Conservation (phyloP, 2,888 invertebrate genomes). For the Melieria crassipennis region DNA sequence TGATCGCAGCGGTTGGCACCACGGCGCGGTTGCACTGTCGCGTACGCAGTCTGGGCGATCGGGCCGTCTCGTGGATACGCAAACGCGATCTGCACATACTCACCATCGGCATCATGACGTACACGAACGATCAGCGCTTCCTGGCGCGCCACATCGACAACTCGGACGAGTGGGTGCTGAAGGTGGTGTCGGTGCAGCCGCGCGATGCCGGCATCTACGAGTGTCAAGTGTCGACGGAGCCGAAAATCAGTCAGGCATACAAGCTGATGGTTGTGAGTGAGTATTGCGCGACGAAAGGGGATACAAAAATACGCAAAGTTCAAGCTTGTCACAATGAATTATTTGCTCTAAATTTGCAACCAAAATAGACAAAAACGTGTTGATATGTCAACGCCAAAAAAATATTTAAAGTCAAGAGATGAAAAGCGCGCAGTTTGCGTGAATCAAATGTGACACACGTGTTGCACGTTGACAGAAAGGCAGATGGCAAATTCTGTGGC, state of each 20-base stretch:
- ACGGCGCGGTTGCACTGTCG: conserved; percentile 85
- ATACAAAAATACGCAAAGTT: neutral
- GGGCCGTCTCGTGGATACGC: conserved; percentile 84
- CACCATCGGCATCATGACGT: conserved; percentile 77
- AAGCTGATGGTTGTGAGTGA: conserved; percentile 71
- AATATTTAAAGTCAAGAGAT: too few relatives aligned
- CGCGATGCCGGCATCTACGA: conserved; percentile 78
- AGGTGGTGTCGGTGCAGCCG: conserved; percentile 75
- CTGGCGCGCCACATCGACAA: conserved; percentile 77
- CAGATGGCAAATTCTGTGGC: too few relatives aligned
- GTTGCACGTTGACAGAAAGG: too few relatives aligned
- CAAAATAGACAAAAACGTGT: too few relatives aligned
- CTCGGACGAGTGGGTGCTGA: conserved; percentile 78
- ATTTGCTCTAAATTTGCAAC: too few relatives aligned
- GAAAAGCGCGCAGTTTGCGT: too few relatives aligned
- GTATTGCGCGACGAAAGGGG: conserved; percentile 54
- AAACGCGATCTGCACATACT: conserved; percentile 83
- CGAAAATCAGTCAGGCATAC: conserved; percentile 79
- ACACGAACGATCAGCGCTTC: conserved; percentile 79
- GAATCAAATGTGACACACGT: too few relatives aligned
- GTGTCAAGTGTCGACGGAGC: conserved; percentile 82
- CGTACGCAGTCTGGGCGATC: conserved; percentile 84
- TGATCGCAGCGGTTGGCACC: conserved; percentile 86
- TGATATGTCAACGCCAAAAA: too few relatives aligned
- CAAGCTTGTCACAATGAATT: too few relatives aligned